Percentiles rank a stretch among this genome's conserved stretches.
These are phyloP conservation scores for Eupeodes latifasciatus DNA, from an alignment of 2,888 invertebrate species.

Conservation along the genomic window DNA sequence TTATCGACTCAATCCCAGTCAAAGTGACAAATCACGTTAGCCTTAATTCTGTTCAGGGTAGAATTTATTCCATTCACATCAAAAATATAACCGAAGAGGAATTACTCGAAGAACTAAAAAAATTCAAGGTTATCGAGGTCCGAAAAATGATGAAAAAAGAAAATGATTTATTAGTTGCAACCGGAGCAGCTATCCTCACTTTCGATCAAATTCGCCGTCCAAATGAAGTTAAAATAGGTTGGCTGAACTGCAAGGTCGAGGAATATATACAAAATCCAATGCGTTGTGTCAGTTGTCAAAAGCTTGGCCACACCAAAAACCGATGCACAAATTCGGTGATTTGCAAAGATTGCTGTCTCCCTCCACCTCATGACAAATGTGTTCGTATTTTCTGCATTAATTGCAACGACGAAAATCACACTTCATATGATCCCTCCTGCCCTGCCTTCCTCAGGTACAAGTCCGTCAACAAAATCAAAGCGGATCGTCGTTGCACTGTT, in stretches of 20 bases:
- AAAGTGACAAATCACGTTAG: no score
- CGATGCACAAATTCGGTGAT: constrained; percentile 22
- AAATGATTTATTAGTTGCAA: background rate
- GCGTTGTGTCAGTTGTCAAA: constrained; percentile 54
- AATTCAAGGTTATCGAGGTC: constrained; percentile 5
- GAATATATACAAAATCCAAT: constrained; percentile 61
- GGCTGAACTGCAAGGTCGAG: constrained; percentile 10
- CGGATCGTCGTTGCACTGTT: constrained; percentile 54
- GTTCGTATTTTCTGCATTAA: constrained; percentile 51
- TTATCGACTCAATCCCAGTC: constrained; percentile 8
- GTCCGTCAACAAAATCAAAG: constrained; percentile 69
- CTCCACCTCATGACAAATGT: constrained; percentile 46
- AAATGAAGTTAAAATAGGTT: background rate
- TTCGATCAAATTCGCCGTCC: constrained; percentile 34
- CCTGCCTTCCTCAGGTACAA: constrained; percentile 64
- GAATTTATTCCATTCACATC: no score
- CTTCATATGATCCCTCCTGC: constrained; percentile 33
- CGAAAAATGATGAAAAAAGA: constrained; percentile 30
- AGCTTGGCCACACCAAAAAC: constrained; percentile 60
- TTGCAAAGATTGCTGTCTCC: constrained; percentile 53
- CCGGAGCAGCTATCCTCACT: constrained; percentile 28
- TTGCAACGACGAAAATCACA: constrained; percentile 36
- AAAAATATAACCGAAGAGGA: constrained; percentile 8
- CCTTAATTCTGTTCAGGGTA: no score
- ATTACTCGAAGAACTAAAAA: background rate